Conservation (phyloP, 1,140 invertebrate genomes). For the Eciton burchellii region DNA sequence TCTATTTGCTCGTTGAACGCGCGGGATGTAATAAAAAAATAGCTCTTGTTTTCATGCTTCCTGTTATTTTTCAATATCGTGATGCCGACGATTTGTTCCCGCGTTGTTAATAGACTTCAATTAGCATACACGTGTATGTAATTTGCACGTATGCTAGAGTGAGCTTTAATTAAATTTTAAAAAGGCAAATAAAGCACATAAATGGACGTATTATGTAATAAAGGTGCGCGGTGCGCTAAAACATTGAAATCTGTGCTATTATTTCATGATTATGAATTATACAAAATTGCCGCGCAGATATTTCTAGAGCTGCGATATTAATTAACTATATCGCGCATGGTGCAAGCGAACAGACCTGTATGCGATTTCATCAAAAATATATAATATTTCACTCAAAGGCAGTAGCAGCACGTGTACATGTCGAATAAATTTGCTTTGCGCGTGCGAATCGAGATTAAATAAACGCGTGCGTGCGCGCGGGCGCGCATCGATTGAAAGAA, state of each 20-base stretch:
- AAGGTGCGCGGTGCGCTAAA: neutral
- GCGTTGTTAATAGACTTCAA: neutral
- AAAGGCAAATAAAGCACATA: neutral
- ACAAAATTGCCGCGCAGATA: neutral
- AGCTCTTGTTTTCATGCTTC: neutral
- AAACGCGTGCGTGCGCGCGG: neutral
- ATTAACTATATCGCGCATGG: conserved; percentile 1
- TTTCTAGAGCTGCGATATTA: conserved; percentile 38
- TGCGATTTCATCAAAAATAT: conserved; percentile 3
- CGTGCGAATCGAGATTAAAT: conserved; percentile 9
- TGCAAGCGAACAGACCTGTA: neutral
- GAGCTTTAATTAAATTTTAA: conserved; percentile 20
- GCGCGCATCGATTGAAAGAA: neutral
- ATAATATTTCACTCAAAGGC: conserved; percentile 23
- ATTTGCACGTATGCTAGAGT: neutral
- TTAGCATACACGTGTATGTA: neutral
- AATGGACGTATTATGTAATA: neutral
- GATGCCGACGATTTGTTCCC: neutral
- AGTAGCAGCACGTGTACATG: no score
- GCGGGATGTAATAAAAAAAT: conserved; percentile 23
- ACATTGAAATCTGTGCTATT: neutral
- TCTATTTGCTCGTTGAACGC: conserved; percentile 5
- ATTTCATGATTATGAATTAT: conserved; percentile 4
- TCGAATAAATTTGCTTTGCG: conserved; percentile 1
- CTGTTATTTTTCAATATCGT: conserved; percentile 24